phyloP scores from a whole-genome alignment of 2,797 vertebrate species.

The Lepilemur septentrionalis region DNA sequence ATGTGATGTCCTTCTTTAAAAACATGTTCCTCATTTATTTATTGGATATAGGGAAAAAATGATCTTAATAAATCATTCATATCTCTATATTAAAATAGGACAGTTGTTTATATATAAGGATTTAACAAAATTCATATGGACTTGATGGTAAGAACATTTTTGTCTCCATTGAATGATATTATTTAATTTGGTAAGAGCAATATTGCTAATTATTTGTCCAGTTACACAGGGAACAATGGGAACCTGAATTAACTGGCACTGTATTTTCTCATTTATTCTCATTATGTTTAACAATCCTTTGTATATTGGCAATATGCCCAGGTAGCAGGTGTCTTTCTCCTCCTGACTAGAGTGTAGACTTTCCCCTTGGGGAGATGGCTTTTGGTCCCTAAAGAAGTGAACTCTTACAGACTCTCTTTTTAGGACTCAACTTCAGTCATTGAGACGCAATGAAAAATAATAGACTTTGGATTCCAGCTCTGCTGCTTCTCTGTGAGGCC shows the following conservation, averaged over 20 bases:
- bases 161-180: neutral
- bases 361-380: neutral
- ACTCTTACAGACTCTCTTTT: neutral
- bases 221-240: neutral
- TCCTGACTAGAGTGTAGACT: neutral
- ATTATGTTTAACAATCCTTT: neutral
- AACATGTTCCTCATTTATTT: neutral
- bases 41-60: neutral
- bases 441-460: neutral
- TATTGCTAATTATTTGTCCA: neutral
- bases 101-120: neutral
- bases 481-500: neutral
- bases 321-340: neutral
- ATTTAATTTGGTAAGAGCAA: neutral
- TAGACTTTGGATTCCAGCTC: neutral
- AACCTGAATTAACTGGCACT: neutral
- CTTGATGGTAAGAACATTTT: neutral
- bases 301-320: neutral
- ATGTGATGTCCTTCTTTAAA: neutral
- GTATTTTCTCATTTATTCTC: conserved; percentile 6
- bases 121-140: neutral
- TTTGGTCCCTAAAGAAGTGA: neutral
- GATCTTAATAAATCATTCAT: neutral
- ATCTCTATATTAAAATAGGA: neutral
- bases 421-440: neutral